A percentile compares a stretch with the other conserved stretches of the same genome.
phyloP scores from a whole-genome alignment of 2,888 invertebrate genomes.

The Ligdia adustata region DNA sequence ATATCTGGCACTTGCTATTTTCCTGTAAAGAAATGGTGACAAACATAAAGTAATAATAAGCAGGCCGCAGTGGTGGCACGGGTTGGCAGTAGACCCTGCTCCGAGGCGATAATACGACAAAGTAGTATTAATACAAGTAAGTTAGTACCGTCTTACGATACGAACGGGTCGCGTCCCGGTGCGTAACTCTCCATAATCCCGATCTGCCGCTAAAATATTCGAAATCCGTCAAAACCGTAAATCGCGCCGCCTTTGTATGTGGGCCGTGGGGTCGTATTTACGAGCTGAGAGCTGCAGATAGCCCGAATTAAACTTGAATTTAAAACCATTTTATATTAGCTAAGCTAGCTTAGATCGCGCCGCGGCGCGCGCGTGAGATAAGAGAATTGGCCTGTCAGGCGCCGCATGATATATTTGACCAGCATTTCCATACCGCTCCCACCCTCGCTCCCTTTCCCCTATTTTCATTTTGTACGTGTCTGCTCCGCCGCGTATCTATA shows the following conservation, averaged over 20 bases:
- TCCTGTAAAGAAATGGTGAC: no score
- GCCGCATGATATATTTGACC: conserved; percentile 95
- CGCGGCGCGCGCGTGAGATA: conserved; percentile 87
- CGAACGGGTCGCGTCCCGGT: conserved; percentile 41
- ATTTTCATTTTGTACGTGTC: conserved; percentile 84
- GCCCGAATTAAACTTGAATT: conserved; percentile 83
- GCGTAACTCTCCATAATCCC: conserved; percentile 66
- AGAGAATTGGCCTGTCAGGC: conserved; percentile 96
- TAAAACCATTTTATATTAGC: conserved; percentile 85
- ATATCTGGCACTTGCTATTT: no score
- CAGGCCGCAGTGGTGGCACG: no score
- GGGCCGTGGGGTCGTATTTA: conserved; percentile 69
- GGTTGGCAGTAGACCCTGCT: no score
- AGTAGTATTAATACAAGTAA: conserved; percentile 38
- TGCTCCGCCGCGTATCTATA: conserved; percentile 78
- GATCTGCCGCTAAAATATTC: conserved; percentile 71
- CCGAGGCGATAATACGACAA: conserved; percentile 14
- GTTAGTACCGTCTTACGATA: conserved; percentile 59
- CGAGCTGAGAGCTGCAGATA: conserved; percentile 75
- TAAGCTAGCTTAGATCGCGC: conserved; percentile 83
- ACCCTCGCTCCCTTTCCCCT: conserved; percentile 64
- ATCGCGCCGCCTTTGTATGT: conserved; percentile 77
- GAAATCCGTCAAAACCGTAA: conserved; percentile 80
- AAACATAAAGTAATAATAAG: no score
- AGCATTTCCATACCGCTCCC: conserved; percentile 90